Evolutionary conservation across 2,797 vertebrate species (phyloP), one percentile per base, ranked within the genome.

Genomic region (Telmatherina bonti): DNA sequence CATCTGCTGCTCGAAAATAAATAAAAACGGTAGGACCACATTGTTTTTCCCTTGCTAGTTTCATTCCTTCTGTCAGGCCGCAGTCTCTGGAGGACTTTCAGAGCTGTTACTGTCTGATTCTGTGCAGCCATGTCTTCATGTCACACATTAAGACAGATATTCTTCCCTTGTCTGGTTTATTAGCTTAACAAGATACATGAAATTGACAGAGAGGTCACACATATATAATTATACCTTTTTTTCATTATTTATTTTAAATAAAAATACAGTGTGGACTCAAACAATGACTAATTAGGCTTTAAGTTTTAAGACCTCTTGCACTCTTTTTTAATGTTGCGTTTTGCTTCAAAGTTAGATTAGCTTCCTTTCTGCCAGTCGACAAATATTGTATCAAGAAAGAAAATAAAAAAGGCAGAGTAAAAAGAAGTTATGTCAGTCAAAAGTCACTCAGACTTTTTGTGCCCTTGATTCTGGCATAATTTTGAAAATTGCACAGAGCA

Each of bases 1-100:
- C 88, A 91, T 86, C 90, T 91, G 90, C 79, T 82, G 81, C 78
- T 81, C 75, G 75, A 54, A 54, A 45, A 43, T 6, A 16, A 79
- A 80, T 79, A 60, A 53, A 29, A 53, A 9, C 58, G 59, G 49
- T 45, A 65, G 43, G 62, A 80, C 77, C 74, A 81, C 65, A 70
- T 72, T 22, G 53, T 73, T 74, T 86, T 85, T 79, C 72, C 82
- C 70, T 60, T 43, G 66, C 74, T 78, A 29, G 63, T 71, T 67
- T 84, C 70, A 62, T 87, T 87, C 84, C 87, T 70, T 74, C 76
- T 72, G 78, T 87, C 78, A 81, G 79, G 22, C 54, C 35, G 83
- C 69, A 74, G 53, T 79, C 64, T 83, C 78, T 81, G 76, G 71
- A 85, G 63, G 61, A 57, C 53, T 60, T 81, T 80, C 74, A 73